Percentiles rank a stretch among this genome's conserved stretches.
phyloP scores from a whole-genome alignment of 2,888 invertebrate genomes.

The Pachydiplax longipennis region DNA sequence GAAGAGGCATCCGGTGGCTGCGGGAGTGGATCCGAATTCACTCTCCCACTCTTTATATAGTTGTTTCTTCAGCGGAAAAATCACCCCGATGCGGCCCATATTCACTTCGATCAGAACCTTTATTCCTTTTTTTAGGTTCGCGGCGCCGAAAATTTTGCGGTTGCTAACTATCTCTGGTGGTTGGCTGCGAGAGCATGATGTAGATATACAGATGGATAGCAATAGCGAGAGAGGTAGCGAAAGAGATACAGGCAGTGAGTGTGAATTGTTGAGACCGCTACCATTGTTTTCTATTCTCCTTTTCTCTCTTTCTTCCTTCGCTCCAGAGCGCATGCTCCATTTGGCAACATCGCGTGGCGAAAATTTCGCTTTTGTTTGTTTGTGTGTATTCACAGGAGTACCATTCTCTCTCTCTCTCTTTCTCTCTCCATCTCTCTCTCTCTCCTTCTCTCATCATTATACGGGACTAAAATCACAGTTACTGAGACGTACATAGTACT shows the following conservation, averaged over 20 bases:
- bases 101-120: not conserved
- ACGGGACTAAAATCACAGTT: conserved; percentile 8
- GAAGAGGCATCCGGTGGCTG: not conserved
- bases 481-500: not conserved
- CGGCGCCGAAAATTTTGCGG: not conserved
- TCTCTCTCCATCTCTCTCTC: no score
- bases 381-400: not conserved
- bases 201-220: not conserved
- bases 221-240: not conserved
- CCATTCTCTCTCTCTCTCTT: no score
- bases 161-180: not conserved
- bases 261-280: not conserved
- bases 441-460: not conserved
- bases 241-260: not conserved
- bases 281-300: not conserved
- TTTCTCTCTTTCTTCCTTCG: not conserved
- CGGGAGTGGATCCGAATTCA: not conserved
- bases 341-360: conserved; percentile 15
- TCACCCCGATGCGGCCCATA: not conserved
- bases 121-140: not conserved
- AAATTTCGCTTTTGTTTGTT: not conserved
- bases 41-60: not conserved
- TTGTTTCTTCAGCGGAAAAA: not conserved
- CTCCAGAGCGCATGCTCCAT: not conserved
- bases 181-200: not conserved